Conservation (phyloP, 2,888 invertebrate species). For the Caenorhabditis sp. region DNA sequence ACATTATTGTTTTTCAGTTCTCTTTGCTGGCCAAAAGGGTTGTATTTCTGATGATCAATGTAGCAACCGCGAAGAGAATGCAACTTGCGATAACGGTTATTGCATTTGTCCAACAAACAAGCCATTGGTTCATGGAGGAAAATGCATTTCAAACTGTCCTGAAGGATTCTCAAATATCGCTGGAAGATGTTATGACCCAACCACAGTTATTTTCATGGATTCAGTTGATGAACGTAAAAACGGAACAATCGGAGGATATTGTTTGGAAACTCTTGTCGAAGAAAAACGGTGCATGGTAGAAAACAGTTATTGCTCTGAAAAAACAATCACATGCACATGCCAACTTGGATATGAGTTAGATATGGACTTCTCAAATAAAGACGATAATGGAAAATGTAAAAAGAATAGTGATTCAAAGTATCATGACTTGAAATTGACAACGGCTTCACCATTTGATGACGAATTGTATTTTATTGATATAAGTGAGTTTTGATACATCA, state of each 20-base stretch:
- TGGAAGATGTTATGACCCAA: constrained; percentile 69
- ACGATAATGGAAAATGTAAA: constrained; percentile 60
- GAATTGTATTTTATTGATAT: constrained; percentile 61
- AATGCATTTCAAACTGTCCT: constrained; percentile 64
- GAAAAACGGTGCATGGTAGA: constrained; percentile 65
- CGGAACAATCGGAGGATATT: constrained; percentile 69
- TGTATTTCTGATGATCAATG: constrained; percentile 68
- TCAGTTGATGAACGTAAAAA: constrained; percentile 69
- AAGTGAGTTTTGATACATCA: constrained; percentile 33
- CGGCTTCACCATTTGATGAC: constrained; percentile 46
- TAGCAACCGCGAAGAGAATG: constrained; percentile 56
- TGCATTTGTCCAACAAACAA: constrained; percentile 63
- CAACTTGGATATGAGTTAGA: constrained; percentile 66
- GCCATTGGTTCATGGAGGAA: constrained; percentile 64
- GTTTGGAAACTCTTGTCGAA: constrained; percentile 64
- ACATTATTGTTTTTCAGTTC: constrained; percentile 42
- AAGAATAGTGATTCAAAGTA: constrained; percentile 54
- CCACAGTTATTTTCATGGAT: constrained; percentile 70
- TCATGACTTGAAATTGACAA: constrained; percentile 34
- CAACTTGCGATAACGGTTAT: constrained; percentile 65
- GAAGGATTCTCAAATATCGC: constrained; percentile 70
- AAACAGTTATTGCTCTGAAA: constrained; percentile 68
- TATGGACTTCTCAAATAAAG: constrained; percentile 66
- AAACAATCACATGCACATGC: constrained; percentile 67
- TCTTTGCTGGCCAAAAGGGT: constrained; percentile 69